Evolutionary conservation across 2,113 vertebrate genomes (phyloP).

Genomic region (Eleginops maclovinus): DNA sequence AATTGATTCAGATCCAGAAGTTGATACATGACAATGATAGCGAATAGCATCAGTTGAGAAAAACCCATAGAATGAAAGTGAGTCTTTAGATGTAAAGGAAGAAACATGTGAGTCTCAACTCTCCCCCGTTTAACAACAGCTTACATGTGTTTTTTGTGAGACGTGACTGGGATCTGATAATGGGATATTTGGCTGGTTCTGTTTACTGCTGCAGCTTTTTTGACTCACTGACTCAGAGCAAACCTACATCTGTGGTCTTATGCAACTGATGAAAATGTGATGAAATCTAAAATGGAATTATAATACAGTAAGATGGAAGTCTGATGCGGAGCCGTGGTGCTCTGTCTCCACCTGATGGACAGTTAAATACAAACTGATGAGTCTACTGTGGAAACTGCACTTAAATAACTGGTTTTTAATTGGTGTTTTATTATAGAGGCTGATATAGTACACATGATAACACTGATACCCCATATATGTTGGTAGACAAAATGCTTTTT

Average conservation of each 20-base stretch:
- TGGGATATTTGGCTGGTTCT: neutral
- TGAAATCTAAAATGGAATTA: conserved; percentile 34
- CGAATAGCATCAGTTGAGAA: too few relatives aligned
- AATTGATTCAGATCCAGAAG: too few relatives aligned
- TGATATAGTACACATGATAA: too few relatives aligned
- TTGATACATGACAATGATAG: too few relatives aligned
- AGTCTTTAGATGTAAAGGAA: too few relatives aligned
- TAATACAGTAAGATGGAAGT: conserved; percentile 4
- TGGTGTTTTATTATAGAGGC: too few relatives aligned
- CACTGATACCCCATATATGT: too few relatives aligned
- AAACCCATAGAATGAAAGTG: too few relatives aligned
- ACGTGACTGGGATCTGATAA: conserved; percentile 1
- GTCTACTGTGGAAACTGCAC: neutral
- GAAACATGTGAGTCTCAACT: too few relatives aligned
- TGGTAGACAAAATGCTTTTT: too few relatives aligned
- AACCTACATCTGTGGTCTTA: conserved; percentile 43
- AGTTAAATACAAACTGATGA: neutral
- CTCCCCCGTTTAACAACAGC: neutral
- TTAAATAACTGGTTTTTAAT: too few relatives aligned
- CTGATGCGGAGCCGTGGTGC: neutral
- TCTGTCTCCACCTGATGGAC: conserved; percentile 48
- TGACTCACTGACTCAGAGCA: conserved; percentile 29
- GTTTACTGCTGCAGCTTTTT: conserved; percentile 2
- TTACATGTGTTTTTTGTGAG: neutral
- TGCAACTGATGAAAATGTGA: conserved; percentile 37